Evolutionary conservation across 1,140 invertebrate genomes (phyloP), one percentile per base, ranked within the genome.

Genomic region (Drosophila seguyi): DNA sequence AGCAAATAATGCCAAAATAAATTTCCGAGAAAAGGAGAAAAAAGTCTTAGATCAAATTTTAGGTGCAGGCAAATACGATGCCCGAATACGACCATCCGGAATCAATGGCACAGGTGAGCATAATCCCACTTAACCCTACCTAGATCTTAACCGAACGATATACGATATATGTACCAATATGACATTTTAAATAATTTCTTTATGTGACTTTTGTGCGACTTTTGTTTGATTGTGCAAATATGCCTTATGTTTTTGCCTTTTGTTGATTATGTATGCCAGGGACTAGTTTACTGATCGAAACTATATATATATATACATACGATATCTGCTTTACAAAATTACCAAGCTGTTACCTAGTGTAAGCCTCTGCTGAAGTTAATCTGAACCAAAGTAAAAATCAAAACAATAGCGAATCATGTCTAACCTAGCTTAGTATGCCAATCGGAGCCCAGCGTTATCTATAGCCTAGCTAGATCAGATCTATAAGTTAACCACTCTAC

Each of bases 11-110:
- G 94, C 94, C 81, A 96, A 96, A 93, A 95, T 96, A 92, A 98
- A 98, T 94, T 98, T 97, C 93, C 95, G 97, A 79, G 97, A 98
- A 94, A 98, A 97, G 93, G 97, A 98, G 94, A 98, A 98, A 93
- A 96, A 97, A 93, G 97, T 98, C 83, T 94, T 99, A 93, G 98
- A 99, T 94, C 95, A 96, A 93, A 98, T 98, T 93, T 95, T 99
- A 80, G 97, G 97, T 75, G 96, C 96, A 67, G 96, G 97, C 75
- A 95, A 96, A 75, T 98, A 98, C 95, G 98, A 99, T 94, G 97
- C 97, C 71, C 94, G 97, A 81, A 99, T 99, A 92, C 94, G 97
- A 92, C 97, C 97, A 45, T 97, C 97, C 59, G 98, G 97, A 77
- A 96, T 97, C 93, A 98, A 98, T 93, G 97, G 96, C 91, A 98